Evolutionary conservation across 2,113 vertebrate species (phyloP), one percentile per base, ranked within the genome.

Genomic region (Taurulus bubalis): DNA sequence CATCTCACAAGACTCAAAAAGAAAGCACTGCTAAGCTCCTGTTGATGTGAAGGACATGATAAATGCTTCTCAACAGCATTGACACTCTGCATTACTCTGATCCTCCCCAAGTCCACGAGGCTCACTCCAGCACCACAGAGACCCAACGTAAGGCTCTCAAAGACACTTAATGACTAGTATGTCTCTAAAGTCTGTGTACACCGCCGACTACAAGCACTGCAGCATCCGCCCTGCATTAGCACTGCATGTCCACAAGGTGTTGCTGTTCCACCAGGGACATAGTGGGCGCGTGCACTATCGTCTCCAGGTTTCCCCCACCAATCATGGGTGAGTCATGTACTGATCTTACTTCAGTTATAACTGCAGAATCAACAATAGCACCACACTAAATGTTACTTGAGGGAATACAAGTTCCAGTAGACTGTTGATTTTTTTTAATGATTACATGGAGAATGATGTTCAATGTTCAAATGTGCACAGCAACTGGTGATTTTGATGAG

Each of bases 21-120:
- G 89, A 90, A 91, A 89, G 92, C 89, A 92, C 90, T 92, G 85
- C 93, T 90, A 91, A 89, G 85, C 89, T 93, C 93, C 93, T 87
- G 89, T 90, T 88, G 91, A 92, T 92, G 92, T 93, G 93, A 94
- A 92, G 91, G 92, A 92, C 91, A 77, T 58, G 75, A 86, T 77
- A 77, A 92, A 89, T 85, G 89, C 92, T 88, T 88, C 78, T 90
- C 85, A 83, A 71, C 81, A 86, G 90, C 89, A 91, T 90, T 86
- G 40, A 87, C 86, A 86, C 80, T 89, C 88, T 89, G 79, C 89
- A 85, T 85, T 83, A 87, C 88, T 91, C 91, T 81, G 80, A 83
- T 87, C 80, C 83, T 83, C 80, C 87, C 71, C 56, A 71, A 87
- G 86, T 91, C 90, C 79, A 85, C 82, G 58, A 84, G 84, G 83